These are phyloP conservation scores for Manduca sexta DNA, from an alignment of 1,140 invertebrate genomes.

Conservation along the genomic window DNA sequence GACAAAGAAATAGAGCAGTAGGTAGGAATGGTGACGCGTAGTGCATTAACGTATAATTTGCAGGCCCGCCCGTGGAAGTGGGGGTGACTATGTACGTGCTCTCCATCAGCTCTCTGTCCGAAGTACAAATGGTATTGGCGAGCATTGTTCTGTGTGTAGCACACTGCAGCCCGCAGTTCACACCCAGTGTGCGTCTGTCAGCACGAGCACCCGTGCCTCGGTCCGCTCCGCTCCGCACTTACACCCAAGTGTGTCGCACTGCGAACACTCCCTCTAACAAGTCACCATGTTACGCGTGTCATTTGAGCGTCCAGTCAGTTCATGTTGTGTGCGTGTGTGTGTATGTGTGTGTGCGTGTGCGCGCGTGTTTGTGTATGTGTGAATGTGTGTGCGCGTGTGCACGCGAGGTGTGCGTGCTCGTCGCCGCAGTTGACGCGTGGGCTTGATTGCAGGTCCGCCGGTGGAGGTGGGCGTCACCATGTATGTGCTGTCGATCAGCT, in stretches of 20 bases:
- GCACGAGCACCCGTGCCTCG: slow-evolving; percentile 36
- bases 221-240: slow-evolving; percentile 16
- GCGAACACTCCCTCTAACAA: too few species aligned
- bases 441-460: slow-evolving; percentile 88
- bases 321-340: background rate
- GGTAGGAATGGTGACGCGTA: background rate
- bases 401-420: slow-evolving; percentile 9
- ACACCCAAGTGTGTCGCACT: background rate
- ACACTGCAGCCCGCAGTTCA: too few species aligned
- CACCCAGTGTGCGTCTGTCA: slow-evolving; percentile 32
- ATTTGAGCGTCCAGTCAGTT: too few species aligned
- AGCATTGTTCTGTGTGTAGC: background rate
- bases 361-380: background rate
- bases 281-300: too few species aligned
- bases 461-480: slow-evolving; percentile 96
- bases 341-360: background rate
- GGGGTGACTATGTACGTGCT: slow-evolving; percentile 98
- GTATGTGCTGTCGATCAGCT: slow-evolving; percentile 97
- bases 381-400: background rate
- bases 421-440: slow-evolving; percentile 24
- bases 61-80: slow-evolving; percentile 95
- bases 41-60: slow-evolving; percentile 70
- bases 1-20: too few species aligned
- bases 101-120: slow-evolving; percentile 98
- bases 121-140: slow-evolving; percentile 97